These are phyloP conservation scores for Cynocephalus volans DNA, from an alignment of 2,113 vertebrate genomes.

Conservation along the genomic window DNA sequence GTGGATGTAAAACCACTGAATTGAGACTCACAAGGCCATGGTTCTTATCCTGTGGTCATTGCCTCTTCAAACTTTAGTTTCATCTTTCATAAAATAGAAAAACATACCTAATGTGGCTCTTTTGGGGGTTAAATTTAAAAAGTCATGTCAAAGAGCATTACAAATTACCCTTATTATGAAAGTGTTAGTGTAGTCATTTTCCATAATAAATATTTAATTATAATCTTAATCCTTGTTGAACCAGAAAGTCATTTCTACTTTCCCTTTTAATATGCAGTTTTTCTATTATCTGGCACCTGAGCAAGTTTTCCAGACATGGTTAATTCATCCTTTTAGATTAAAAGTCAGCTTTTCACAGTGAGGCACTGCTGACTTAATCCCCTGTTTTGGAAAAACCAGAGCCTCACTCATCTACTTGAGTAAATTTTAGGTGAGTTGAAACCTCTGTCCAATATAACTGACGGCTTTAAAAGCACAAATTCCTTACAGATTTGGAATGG, in stretches of 20 bases:
- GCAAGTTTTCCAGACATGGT: not conserved
- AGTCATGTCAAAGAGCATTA: not conserved
- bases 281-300: not conserved
- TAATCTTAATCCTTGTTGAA: constrained; percentile 14
- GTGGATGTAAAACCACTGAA: not conserved
- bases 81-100: constrained; percentile 10
- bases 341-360: not conserved
- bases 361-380: not conserved
- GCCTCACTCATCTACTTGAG: not conserved
- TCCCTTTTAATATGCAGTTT: not conserved
- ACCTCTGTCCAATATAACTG: not conserved
- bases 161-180: not conserved
- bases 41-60: not conserved
- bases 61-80: not conserved
- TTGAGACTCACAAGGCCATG: not conserved
- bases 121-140: not conserved
- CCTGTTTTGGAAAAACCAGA: not conserved
- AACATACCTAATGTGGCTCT: not conserved
- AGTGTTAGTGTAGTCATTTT: constrained; percentile 42
- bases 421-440: constrained; percentile 31
- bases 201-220: constrained; percentile 15
- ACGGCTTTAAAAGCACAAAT: not conserved
- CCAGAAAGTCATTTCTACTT: not conserved
- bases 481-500: not conserved
- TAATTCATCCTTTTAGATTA: not conserved